Conservation (phyloP, 2,797 vertebrate genomes). For the Microtus obscurus region DNA sequence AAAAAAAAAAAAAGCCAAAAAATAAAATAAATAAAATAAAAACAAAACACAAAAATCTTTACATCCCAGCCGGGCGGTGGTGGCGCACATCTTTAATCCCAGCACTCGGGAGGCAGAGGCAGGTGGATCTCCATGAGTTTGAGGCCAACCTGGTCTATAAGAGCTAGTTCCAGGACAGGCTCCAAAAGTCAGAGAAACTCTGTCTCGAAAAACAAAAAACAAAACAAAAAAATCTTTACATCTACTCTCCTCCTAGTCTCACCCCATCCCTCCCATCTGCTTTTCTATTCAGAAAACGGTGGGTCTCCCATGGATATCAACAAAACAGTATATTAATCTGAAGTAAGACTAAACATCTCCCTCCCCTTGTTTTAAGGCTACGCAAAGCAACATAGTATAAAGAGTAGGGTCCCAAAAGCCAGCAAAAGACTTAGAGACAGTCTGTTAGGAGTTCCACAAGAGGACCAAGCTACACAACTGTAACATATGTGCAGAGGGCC, state of each 20-base stretch:
- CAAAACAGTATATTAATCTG: too few species aligned
- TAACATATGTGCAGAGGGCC: too few species aligned
- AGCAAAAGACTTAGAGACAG: not conserved
- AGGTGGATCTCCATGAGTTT: too few species aligned
- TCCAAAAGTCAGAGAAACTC: too few species aligned
- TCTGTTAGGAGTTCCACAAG: too few species aligned
- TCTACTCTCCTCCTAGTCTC: not conserved
- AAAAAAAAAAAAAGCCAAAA: not conserved
- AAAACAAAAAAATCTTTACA: not conserved
- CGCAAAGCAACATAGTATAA: not conserved
- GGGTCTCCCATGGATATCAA: not conserved
- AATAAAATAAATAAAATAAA: not conserved
- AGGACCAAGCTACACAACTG: too few species aligned
- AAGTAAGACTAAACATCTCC: not conserved
- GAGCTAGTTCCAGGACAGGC: too few species aligned
- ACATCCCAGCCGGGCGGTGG: too few species aligned
- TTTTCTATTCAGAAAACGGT: not conserved
- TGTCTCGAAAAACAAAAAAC: not conserved
- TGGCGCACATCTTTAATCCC: too few species aligned
- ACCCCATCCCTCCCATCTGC: not conserved
- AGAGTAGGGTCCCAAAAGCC: not conserved
- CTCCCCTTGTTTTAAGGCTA: not conserved
- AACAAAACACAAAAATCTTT: not conserved
- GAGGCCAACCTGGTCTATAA: too few species aligned
- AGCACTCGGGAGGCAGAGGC: too few species aligned